These are phyloP conservation scores for Agrotis segetum DNA, from an alignment of 2,888 invertebrate species.

Conservation along the genomic window DNA sequence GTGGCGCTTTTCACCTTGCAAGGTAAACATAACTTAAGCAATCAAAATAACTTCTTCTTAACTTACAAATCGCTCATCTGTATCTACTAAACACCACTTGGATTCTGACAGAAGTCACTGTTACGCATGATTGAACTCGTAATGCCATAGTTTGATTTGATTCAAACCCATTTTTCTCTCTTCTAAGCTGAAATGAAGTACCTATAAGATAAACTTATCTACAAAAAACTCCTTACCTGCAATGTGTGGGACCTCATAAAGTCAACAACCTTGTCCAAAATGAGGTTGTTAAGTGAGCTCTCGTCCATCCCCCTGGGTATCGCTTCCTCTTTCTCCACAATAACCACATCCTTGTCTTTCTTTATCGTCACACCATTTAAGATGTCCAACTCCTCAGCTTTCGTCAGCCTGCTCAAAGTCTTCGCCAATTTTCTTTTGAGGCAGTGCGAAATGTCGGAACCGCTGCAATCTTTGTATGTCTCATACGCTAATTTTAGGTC, in stretches of 20 bases:
- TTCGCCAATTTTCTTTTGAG: constrained; percentile 95
- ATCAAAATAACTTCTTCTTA: too few relatives aligned
- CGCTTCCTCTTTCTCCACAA: constrained; percentile 93
- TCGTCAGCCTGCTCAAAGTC: constrained; percentile 94
- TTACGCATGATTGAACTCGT: too few relatives aligned
- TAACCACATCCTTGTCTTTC: constrained; percentile 90
- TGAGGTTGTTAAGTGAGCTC: constrained; percentile 93
- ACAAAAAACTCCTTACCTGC: constrained; percentile 89
- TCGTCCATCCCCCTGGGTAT: constrained; percentile 94
- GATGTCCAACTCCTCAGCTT: constrained; percentile 92
- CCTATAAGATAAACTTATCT: not conserved
- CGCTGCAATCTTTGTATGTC: constrained; percentile 95
- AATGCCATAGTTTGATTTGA: too few relatives aligned
- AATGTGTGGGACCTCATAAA: constrained; percentile 95
- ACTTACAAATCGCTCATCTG: too few relatives aligned
- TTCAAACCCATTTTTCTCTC: too few relatives aligned
- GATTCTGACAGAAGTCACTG: too few relatives aligned
- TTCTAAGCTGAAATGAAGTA: too few relatives aligned
- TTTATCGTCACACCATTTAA: constrained; percentile 95
- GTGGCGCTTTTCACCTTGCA: too few relatives aligned
- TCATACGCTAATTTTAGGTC: constrained; percentile 94
- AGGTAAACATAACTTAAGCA: too few relatives aligned
- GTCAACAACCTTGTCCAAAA: constrained; percentile 93
- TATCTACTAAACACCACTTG: too few relatives aligned
- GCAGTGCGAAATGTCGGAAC: constrained; percentile 93